Evolutionary conservation across 2,888 invertebrate species (phyloP).

Genomic region (Dryocosmus kuriphilus): DNA sequence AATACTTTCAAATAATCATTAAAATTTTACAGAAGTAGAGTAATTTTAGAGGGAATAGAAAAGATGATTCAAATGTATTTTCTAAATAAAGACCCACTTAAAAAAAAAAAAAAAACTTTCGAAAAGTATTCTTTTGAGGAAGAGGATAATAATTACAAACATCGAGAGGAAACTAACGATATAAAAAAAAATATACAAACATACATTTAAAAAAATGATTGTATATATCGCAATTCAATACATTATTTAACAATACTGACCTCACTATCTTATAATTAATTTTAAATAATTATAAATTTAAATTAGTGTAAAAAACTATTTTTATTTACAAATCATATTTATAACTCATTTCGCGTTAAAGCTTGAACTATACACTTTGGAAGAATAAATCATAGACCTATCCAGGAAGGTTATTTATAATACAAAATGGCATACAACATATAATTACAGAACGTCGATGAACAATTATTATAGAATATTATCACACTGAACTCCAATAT

Average conservation of each 20-base stretch:
- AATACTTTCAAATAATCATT: background rate
- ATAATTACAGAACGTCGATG: background rate
- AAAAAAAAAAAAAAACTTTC: background rate
- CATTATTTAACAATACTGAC: conserved; percentile 67
- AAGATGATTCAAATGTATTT: too few species aligned
- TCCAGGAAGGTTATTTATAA: conserved; percentile 24
- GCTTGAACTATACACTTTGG: conserved; percentile 62
- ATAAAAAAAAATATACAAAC: background rate
- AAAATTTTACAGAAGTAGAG: background rate
- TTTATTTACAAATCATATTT: conserved; percentile 67
- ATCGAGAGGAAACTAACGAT: background rate
- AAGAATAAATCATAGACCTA: conserved; percentile 56
- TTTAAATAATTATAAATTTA: conserved; percentile 41
- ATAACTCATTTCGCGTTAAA: conserved; percentile 59
- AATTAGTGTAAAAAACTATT: conserved; percentile 49
- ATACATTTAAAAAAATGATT: conserved; percentile 6
- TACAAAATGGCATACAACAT: conserved; percentile 27
- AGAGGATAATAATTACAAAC: background rate
- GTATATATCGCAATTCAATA: conserved; percentile 39
- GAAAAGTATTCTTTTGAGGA: too few species aligned
- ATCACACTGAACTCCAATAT: conserved; percentile 35
- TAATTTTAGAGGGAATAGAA: too few species aligned
- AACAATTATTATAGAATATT: conserved; percentile 4
- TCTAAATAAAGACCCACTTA: background rate
- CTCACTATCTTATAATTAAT: conserved; percentile 41